These are phyloP conservation scores for Drosophila neocordata DNA, from an alignment of 1,140 invertebrate species.

Conservation along the genomic window DNA sequence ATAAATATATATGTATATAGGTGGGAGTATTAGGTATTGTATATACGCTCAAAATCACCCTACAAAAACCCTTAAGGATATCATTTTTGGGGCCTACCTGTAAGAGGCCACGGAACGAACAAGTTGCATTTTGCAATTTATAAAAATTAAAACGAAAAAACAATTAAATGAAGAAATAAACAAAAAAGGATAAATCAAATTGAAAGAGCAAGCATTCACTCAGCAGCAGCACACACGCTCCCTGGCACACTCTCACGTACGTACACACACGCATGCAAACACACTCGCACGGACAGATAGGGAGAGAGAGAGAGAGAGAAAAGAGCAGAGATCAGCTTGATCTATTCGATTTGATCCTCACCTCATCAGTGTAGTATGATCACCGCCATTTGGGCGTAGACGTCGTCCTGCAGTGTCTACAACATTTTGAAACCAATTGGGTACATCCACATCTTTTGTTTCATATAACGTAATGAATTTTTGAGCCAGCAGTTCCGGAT, in stretches of 20 bases:
- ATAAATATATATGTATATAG: not conserved
- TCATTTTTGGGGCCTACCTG: not conserved
- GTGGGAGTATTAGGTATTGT: not conserved
- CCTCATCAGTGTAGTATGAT: constrained; percentile 67
- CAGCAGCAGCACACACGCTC: constrained; percentile 10
- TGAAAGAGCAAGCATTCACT: constrained; percentile 8
- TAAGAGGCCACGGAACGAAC: not conserved
- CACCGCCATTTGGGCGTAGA: constrained; percentile 53
- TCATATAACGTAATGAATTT: constrained; percentile 94
- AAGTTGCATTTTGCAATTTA: not conserved
- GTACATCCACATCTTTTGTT: constrained; percentile 88
- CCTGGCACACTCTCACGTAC: constrained; percentile 8
- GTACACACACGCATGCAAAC: constrained; percentile 15
- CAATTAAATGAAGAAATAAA: not conserved
- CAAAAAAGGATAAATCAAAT: not conserved
- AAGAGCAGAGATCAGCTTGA: not conserved
- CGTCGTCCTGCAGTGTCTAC: constrained; percentile 67
- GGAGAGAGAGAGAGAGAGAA: not conserved
- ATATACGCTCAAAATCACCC: not conserved
- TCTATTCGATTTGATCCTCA: constrained; percentile 35
- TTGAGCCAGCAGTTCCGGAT: constrained; percentile 94
- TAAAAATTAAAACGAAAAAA: not conserved
- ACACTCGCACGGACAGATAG: not conserved
- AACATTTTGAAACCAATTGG: constrained; percentile 88
- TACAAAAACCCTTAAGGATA: not conserved